Evolutionary conservation across 2,797 vertebrate species (phyloP).

Genomic region (Pristis pectinata): DNA sequence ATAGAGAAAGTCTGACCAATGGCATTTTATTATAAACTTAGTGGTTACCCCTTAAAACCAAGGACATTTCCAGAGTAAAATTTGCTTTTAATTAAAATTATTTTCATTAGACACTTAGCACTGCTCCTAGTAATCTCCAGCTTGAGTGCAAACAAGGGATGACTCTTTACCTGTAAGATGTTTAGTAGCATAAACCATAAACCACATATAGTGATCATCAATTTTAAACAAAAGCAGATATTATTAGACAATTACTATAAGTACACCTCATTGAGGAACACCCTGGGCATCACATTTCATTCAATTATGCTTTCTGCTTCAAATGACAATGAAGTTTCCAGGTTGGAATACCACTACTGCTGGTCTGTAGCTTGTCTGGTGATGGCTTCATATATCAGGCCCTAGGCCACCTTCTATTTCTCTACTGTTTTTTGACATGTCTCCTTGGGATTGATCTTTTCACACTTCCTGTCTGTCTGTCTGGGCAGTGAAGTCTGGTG

Average conservation of each 20-base stretch:
- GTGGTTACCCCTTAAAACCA: background rate
- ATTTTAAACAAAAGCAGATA: background rate
- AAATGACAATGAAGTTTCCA: too few relatives aligned
- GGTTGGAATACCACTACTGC: too few relatives aligned
- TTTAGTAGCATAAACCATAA: background rate
- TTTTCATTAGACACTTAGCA: background rate
- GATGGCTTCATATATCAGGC: too few relatives aligned
- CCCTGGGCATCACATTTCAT: background rate
- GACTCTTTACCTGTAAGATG: background rate
- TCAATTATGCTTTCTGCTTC: too few relatives aligned
- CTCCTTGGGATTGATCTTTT: too few relatives aligned
- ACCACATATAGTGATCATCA: background rate
- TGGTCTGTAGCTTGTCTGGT: too few relatives aligned
- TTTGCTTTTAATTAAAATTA: conserved; percentile 14
- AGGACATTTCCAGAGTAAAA: background rate
- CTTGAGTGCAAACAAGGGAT: background rate
- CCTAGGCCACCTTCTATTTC: too few relatives aligned
- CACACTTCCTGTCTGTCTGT: too few relatives aligned
- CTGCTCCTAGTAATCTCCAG: background rate
- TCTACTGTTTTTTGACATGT: too few relatives aligned
- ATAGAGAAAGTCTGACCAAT: background rate
- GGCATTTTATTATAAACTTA: background rate
- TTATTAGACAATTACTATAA: background rate
- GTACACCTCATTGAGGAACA: background rate
- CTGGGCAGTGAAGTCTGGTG: too few relatives aligned